Conservation (phyloP, 53 echinoderm and acorn worm species). For the Mesocentrotus franciscanus region DNA sequence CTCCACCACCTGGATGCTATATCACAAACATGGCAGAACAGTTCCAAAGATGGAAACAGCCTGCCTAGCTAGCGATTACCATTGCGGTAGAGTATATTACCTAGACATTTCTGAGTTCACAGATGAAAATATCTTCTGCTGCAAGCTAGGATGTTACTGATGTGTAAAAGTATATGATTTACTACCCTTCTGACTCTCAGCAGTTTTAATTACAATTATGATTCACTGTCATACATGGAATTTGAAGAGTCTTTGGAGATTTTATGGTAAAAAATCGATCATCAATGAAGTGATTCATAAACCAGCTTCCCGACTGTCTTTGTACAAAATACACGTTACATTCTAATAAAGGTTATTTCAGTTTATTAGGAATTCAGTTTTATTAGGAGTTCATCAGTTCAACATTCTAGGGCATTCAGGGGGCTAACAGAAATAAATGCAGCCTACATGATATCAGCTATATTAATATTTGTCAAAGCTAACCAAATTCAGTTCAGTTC, state of each 20-base stretch:
- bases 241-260: not conserved
- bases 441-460: not conserved
- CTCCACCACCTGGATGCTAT: constrained; percentile 36
- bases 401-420: not conserved
- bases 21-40: not conserved
- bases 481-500: too few species aligned
- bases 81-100: too few species aligned
- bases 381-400: not conserved
- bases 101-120: too few species aligned
- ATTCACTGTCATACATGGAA: not conserved
- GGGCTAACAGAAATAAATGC: not conserved
- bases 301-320: too few species aligned
- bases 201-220: not conserved
- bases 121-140: too few species aligned
- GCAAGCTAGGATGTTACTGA: too few species aligned
- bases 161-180: too few species aligned
- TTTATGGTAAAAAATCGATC: not conserved
- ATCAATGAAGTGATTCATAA: not conserved
- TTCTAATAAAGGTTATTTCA: not conserved
- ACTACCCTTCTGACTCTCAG: too few species aligned
- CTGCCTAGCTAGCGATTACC: not conserved
- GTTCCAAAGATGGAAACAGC: not conserved
- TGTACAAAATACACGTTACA: not conserved
- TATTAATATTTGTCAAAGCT: too few species aligned
- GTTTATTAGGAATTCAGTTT: not conserved